phyloP scores from a whole-genome alignment of 2,113 vertebrate genomes.

The Microtus ochrogaster region DNA sequence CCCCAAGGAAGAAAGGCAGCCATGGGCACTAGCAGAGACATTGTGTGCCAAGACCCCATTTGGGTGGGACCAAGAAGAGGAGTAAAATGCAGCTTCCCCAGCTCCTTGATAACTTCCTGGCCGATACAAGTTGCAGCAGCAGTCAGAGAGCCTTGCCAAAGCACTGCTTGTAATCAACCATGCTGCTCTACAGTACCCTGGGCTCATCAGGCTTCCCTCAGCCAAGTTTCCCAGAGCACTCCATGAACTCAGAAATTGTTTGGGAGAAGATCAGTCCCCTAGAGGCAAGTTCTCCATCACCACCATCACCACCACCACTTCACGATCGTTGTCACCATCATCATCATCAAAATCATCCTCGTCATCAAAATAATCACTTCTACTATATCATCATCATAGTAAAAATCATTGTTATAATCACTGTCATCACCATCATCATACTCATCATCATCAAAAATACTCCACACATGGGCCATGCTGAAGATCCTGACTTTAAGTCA shows the following conservation, averaged over 20 bases:
- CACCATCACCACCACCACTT: not conserved
- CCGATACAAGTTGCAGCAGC: not conserved
- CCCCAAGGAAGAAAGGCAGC: not conserved
- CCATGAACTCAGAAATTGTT: not conserved
- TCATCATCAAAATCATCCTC: not conserved
- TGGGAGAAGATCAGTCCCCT: not conserved
- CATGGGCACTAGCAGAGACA: not conserved
- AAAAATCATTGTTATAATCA: not conserved
- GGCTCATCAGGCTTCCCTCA: too few species aligned
- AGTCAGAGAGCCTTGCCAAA: not conserved
- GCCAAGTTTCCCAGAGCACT: not conserved
- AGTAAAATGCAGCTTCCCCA: not conserved
- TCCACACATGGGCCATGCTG: not conserved
- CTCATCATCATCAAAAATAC: not conserved
- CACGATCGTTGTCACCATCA: not conserved
- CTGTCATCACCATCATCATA: not conserved
- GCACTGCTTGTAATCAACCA: not conserved
- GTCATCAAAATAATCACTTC: not conserved
- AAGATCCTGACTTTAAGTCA: not conserved
- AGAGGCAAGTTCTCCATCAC: not conserved
- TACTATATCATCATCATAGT: not conserved
- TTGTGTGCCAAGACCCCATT: accelerated
- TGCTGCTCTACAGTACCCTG: not conserved
- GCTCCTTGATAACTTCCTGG: not conserved
- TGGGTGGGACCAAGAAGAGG: not conserved